Evolutionary conservation across 2,797 vertebrate species (phyloP), one percentile per base, ranked within the genome.

Genomic region (Microcaecilia unicolor): DNA sequence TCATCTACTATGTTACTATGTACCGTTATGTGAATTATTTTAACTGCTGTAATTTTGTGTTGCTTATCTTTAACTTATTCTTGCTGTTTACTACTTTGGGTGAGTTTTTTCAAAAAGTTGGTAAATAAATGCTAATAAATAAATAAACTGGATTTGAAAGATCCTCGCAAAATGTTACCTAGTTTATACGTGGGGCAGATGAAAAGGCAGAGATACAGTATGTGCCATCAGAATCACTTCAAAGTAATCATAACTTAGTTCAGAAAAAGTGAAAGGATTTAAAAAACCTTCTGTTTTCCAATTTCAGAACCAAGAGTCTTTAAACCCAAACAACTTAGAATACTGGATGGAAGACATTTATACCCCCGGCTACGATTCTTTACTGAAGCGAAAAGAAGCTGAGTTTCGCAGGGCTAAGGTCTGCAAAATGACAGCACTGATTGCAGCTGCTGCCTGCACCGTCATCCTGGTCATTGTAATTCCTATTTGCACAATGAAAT

Each of bases 311-410:
- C 88, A 93, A 74, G 91, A 96, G 50, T 92, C 91, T 18, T 72
- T 93, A 37, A 94, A 96, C 49, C 92, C 94, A 13, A 94, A 92
- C 82, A 91, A 97, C 72, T 63, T 98, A 41, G 93, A 96, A 52
- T 98, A 92, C 48, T 98, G 94, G 94, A 92, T 97, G 91, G 93
- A 98, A 71, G 93, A 97, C 46, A 86, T 96, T 54, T 92, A 93
- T 48, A 95, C 92, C 1, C 94, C 94, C 0, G 93, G 94, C 59
- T 97, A 91, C 1, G 90, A 94, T 54, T 96, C 93, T 0, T 64
- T 98, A 58, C 72, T 98, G 13, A 93, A 92, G 52, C 86, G 83
- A 44, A 97, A 97, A 27, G 91, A 97, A 50, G 91, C 93, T 0
- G 91, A 94, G 66, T 95, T 93, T 70, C 75, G 92, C 51, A 80